Evolutionary conservation across 2,113 vertebrate genomes (phyloP).

Genomic region (Datnioides undecimradiatus): DNA sequence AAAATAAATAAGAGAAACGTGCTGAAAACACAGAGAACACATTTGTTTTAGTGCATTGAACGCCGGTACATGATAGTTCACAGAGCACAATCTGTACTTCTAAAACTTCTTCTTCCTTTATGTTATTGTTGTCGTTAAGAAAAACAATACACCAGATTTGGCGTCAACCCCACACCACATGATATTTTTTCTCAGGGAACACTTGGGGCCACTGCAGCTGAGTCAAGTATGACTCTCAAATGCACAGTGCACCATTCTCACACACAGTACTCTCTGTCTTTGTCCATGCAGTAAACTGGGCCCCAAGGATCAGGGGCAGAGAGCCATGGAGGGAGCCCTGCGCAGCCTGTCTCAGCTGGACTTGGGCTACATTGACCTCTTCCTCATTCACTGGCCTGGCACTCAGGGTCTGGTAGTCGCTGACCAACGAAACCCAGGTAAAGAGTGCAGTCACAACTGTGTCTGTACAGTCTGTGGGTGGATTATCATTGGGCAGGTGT

Average conservation of each 20-base stretch:
- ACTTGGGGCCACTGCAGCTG: background rate
- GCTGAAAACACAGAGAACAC: too few relatives aligned
- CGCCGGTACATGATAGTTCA: background rate
- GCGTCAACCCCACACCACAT: too few relatives aligned
- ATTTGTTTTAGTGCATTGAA: too few relatives aligned
- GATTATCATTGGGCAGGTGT: background rate
- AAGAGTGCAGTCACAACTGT: background rate
- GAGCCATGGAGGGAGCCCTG: conserved; percentile 77
- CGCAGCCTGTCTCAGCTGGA: conserved; percentile 82
- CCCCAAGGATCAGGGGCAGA: conserved; percentile 83
- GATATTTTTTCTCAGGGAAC: background rate
- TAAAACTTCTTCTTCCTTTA: too few relatives aligned
- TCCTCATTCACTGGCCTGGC: conserved; percentile 90
- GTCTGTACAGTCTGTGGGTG: background rate
- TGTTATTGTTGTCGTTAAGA: too few relatives aligned
- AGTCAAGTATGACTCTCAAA: background rate
- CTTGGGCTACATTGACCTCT: conserved; percentile 86
- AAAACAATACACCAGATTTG: background rate
- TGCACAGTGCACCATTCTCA: background rate
- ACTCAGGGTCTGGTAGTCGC: conserved; percentile 81
- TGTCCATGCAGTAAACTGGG: conserved; percentile 80
- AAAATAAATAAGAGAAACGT: too few relatives aligned
- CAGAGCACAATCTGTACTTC: too few relatives aligned
- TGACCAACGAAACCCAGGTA: conserved; percentile 79
- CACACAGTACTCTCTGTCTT: background rate